A percentile compares a stretch with the other conserved stretches of the same genome.
phyloP scores from a whole-genome alignment of 2,113 vertebrate species.

The Gymnobelideus leadbeateri region DNA sequence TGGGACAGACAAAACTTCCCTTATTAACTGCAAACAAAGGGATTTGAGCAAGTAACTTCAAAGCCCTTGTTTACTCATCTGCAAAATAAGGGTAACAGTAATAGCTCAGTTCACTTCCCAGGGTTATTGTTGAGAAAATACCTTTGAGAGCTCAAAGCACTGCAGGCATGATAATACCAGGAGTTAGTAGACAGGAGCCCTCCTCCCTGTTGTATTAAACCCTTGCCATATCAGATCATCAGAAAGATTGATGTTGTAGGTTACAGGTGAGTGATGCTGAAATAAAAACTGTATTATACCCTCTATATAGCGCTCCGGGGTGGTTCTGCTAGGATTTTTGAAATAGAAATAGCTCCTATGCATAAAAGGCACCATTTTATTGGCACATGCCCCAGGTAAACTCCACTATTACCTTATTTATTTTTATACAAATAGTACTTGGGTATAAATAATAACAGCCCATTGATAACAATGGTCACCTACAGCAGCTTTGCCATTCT shows the following conservation, averaged over 20 bases:
- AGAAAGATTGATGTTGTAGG: not conserved
- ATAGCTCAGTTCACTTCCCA: not conserved
- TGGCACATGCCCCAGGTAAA: not conserved
- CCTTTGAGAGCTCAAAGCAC: not conserved
- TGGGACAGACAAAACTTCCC: conserved; percentile 34
- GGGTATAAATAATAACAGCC: not conserved
- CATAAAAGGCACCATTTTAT: not conserved
- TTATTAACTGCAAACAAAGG: not conserved
- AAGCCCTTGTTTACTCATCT: not conserved
- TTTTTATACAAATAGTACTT: not conserved
- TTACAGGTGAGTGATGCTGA: not conserved
- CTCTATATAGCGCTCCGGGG: not conserved
- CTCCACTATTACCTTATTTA: not conserved
- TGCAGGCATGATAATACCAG: not conserved
- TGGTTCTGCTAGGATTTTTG: not conserved
- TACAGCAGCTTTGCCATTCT: not conserved
- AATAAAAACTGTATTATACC: not conserved
- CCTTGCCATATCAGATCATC: not conserved
- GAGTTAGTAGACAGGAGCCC: not conserved
- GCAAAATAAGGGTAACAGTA: not conserved
- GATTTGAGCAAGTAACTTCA: not conserved
- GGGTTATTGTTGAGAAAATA: not conserved
- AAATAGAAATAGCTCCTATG: not conserved
- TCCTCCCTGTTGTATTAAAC: not conserved
- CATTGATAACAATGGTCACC: not conserved